Base-by-base conservation (phyloP, 37 sponge, comb jelly and placozoan species). In the Theonella swinhoei region DNA sequence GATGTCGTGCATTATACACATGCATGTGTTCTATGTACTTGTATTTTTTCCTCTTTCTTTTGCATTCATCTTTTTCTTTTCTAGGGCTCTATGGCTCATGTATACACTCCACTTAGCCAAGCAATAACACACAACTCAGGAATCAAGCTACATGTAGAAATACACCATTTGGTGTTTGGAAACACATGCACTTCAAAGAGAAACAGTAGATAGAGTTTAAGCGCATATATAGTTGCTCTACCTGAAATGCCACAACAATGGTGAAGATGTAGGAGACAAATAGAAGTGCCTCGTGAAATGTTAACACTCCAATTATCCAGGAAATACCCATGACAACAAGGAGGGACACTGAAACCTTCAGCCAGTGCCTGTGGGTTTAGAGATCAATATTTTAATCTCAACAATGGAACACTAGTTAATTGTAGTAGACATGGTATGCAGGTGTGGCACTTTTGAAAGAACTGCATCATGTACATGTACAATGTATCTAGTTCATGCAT, bases 291-390 rank as follows among this genome's bases (percentile, higher is more conserved):
- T 62, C 64, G 43, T 76, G 72, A 28, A 91, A 83, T 1, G 42
- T 41, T 14, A 87, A 26, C 32, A 91, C 32, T 30, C 87, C 87
- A 68, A 82, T 47, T 24, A 91, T 68, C 87, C 87, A 91, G 8
- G 82, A 66, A 31, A 91, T 83, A 0, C 92, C 92, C 81, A 91
- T 77, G 42, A 83, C 59, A 39, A 86, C 58, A 4, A 83, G 36
- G 11, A 91, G 70, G 26, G 88, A 79, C 0, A 88, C 39, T 25
- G 58, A 41, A n/a, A 64, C 68, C 65, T 83, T 88, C 58, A 88
- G 42, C 89, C 89, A 88, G 29, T 77, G 78, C n/a, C 89, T 88
- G 54, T 0, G 71, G 63, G 39, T 11, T 7, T 36, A 72, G 11
- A 31, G 62, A 28, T 32, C 9, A 14, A 17, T 11, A 28, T 9